Percentiles rank a stretch among this genome's conserved stretches.
These are phyloP conservation scores for Chrysochloris asiatica DNA, from an alignment of 2,113 vertebrate genomes.

Conservation along the genomic window DNA sequence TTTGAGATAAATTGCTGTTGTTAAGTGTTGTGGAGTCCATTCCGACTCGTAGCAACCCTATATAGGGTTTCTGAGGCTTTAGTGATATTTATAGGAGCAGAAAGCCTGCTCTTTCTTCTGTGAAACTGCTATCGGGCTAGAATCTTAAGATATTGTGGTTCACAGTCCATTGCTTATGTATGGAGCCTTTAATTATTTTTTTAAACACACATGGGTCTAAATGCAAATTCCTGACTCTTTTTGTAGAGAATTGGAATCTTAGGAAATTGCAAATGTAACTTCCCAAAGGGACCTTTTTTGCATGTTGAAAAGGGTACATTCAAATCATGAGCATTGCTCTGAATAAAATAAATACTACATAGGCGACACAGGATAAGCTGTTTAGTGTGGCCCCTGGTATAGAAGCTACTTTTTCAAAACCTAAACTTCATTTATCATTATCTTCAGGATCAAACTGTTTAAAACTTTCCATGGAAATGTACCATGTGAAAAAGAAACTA, in stretches of 20 bases:
- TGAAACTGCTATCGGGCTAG: too few species aligned
- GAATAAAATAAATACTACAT: not conserved
- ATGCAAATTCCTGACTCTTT: conserved; percentile 20
- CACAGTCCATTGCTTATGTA: too few species aligned
- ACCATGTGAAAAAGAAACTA: not conserved
- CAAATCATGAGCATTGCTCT: not conserved
- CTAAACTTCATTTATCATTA: not conserved
- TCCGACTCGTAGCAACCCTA: too few species aligned
- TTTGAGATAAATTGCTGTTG: too few species aligned
- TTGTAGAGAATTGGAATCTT: not conserved
- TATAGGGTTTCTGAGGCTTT: too few species aligned
- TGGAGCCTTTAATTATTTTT: too few species aligned
- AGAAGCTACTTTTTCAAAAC: conserved; percentile 1
- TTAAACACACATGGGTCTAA: conserved; percentile 6
- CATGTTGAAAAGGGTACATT: not conserved
- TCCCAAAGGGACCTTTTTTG: not conserved
- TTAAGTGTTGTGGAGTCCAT: too few species aligned
- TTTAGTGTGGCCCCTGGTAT: not conserved
- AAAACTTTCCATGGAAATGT: conserved; percentile 35
- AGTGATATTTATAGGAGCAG: too few species aligned
- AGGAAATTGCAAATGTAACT: not conserved
- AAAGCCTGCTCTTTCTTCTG: too few species aligned
- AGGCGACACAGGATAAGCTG: not conserved
- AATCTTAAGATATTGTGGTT: too few species aligned
- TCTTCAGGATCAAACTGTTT: conserved; percentile 4